Base-by-base conservation (phyloP, 2,113 vertebrate species). In the Oostethus manadensis region DNA sequence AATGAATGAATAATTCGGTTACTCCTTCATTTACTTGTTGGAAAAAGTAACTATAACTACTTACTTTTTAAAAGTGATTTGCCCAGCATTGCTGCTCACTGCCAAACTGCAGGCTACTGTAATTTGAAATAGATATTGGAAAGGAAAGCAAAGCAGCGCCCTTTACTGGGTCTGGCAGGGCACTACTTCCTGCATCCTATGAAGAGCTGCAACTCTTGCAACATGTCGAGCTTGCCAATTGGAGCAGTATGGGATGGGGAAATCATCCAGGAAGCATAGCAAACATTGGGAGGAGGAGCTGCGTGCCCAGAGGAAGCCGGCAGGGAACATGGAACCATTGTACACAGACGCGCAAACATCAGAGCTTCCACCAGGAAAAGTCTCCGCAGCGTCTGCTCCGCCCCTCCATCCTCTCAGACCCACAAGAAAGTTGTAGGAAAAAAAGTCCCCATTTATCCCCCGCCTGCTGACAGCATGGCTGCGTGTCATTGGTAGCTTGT, bases 371-470 rank as follows among this genome's bases (percentile, higher is more conserved):
- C 71, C 60, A 68, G 79, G 67, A 77, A 64, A 69, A 72, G 54
- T 57, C 69, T 23, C 53, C 43, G 15, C 50, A 8, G 51, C 48
- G 29, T 1, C 58, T 4, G 83, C 86, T 60, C 84, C 86, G 75
- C 86, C 86, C 69, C 68, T 62, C 86, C 78, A 84, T 83, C 83
- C 84, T 78, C 81, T 68, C 51, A 60, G 38, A 13, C 71, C 20
- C 45, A 51, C 66, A 65, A 71, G 56, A 66, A 81, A 81, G 56
- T 74, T 80, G 26, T 60, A 70, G 80, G 64, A 62, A 76, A 62
- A 51, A 59, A 43, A 44, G 10, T 21, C n/a, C 1, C 20, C 58
- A 57, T 50, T 15, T 68, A 10, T 40, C 40, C 61, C 21, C 48
- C 3, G 56, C 49, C 29, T 61, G 67, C 65, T 66, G 60, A 64